Evolutionary conservation across 2,113 vertebrate species (phyloP).

Genomic region (Chaetodon trifascialis): DNA sequence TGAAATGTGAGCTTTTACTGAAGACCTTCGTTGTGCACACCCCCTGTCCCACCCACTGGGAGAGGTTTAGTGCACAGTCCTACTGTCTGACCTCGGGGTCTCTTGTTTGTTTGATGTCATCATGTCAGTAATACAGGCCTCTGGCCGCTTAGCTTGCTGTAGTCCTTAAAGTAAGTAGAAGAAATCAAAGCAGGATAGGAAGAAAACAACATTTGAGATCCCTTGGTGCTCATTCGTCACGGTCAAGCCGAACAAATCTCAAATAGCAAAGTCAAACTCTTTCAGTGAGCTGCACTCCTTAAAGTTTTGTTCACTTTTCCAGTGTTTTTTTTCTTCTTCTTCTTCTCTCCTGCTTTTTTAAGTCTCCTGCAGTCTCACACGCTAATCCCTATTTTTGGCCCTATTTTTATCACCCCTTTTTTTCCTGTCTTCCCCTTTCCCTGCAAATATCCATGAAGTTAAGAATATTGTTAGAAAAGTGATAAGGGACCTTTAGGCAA

Average conservation of each 20-base stretch:
- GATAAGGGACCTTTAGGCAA: constrained; percentile 58
- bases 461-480: constrained; percentile 55
- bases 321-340: neutral
- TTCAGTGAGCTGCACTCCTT: neutral
- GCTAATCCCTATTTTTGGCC: constrained; percentile 41
- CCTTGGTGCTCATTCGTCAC: neutral
- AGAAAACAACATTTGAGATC: constrained; percentile 39
- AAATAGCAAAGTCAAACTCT: constrained; percentile 34
- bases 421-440: constrained; percentile 6
- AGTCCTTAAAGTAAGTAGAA: constrained; percentile 27
- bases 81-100: constrained; percentile 24
- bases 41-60: constrained; percentile 6
- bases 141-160: constrained; percentile 12
- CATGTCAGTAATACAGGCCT: constrained; percentile 14
- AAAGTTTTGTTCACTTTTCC: neutral
- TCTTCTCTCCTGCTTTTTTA: neutral
- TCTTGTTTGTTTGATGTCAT: constrained; percentile 42
- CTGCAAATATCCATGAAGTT: constrained; percentile 60
- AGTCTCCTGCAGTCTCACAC: constrained; percentile 4
- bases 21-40: neutral
- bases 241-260: constrained; percentile 40
- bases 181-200: constrained; percentile 43
- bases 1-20: constrained; percentile 22
- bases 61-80: constrained; percentile 10
- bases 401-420: constrained; percentile 26